Base-by-base conservation (phyloP, 1,140 invertebrate genomes). In the Leptinotarsa lineolata region DNA sequence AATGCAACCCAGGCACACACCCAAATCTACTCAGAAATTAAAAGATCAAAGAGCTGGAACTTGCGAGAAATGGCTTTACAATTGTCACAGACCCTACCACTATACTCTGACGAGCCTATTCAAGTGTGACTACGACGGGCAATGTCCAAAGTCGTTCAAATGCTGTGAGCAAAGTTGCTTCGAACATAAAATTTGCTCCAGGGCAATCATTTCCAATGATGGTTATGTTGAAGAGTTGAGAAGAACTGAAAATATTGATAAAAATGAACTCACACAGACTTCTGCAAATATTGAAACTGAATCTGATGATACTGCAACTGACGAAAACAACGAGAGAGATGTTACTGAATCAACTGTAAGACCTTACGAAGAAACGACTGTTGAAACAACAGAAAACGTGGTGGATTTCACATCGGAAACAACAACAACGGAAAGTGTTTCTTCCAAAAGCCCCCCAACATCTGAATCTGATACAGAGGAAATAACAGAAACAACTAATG, bases 101-200 rank as follows among this genome's bases (percentile, higher is more conserved):
- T 48, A 68, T 15, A 8, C 18, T 6, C 22, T 58, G 8, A 46
- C 67, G 45, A 22, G 15, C 11, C 13, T 45, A n/a, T 68, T 48
- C 44, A 66, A 58, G 22, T 68, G 67, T 45, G 67, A 68, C n/a
- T 15, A 6, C 0, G 67, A 68, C 22, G 6, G 11, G 3, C 67
- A 68, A 48, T 72, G 71, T 67, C 71, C 71, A 39, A n/a, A 48
- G n/a, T 15, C 18, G 5, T 72, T 64, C 39, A 64, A 64, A 30
- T 72, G 71, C 8, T 72, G 71, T 44, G 22, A 21, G 18, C 69
- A 71, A 44, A 63, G 60, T 61, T 71, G 69, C 16, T 71, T 71
- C 45, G 1, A 20, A 45, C 69, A 71, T 16, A 71, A 71, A 71
- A 71, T 71, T 21, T 71, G 69, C 44, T 63, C 60, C 18, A 71